Conservation (phyloP, 2,888 invertebrate genomes). For the Villa cingulata region DNA sequence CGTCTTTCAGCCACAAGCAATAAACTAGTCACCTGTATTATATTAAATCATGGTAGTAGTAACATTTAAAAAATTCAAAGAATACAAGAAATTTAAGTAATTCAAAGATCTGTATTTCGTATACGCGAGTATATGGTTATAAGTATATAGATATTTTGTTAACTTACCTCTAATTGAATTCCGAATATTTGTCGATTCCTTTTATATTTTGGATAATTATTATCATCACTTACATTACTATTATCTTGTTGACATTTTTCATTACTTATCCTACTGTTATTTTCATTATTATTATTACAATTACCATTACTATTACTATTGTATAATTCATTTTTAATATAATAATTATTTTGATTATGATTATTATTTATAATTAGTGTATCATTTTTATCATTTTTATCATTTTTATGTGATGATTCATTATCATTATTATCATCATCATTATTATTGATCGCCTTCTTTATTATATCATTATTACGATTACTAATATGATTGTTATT, state of each 20-base stretch:
- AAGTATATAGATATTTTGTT: too few species aligned
- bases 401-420: neutral
- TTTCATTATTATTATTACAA: conserved; percentile 1
- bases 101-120: too few species aligned
- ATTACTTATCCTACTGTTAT: neutral
- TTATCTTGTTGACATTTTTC: neutral
- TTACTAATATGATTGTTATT: neutral
- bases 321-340: neutral
- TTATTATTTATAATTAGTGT: neutral
- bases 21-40: conserved; percentile 50
- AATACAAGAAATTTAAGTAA: too few species aligned
- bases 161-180: conserved; percentile 12
- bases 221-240: neutral
- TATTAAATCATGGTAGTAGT: conserved; percentile 5
- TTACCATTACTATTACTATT: neutral
- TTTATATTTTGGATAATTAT: conserved; percentile 10
- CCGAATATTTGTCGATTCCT: conserved; percentile 13
- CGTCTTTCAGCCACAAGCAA: conserved; percentile 53
- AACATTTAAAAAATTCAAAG: too few species aligned
- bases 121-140: too few species aligned
- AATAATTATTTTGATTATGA: neutral
- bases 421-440: too few species aligned
- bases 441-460: too few species aligned
- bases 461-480: neutral
- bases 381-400: neutral